Percentiles rank a stretch among this genome's conserved stretches.
These are phyloP conservation scores for Daktulosphaira vitifoliae DNA, from an alignment of 1,140 invertebrate species.

Conservation along the genomic window DNA sequence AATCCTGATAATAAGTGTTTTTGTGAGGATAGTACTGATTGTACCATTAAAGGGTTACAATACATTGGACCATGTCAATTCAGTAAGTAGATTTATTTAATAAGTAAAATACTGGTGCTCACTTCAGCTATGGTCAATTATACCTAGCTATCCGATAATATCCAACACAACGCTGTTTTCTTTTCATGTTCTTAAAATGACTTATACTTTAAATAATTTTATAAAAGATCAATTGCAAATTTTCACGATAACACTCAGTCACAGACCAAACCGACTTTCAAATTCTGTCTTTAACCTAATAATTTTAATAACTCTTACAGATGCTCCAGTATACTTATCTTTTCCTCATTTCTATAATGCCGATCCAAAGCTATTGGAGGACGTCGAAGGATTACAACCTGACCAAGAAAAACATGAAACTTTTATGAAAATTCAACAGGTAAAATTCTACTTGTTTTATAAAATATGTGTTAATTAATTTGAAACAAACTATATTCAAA, in stretches of 20 bases:
- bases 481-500: too few species aligned
- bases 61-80: constrained; percentile 80
- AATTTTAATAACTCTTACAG: too few species aligned
- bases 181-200: not conserved
- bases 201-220: not conserved
- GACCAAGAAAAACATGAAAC: constrained; percentile 61
- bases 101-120: too few species aligned
- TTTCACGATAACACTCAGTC: too few species aligned
- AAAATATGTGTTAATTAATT: too few species aligned
- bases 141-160: too few species aligned
- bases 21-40: constrained; percentile 58
- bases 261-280: too few species aligned
- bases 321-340: constrained; percentile 75
- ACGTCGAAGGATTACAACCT: constrained; percentile 65
- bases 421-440: constrained; percentile 79
- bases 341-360: constrained; percentile 83
- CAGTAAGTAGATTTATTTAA: constrained; percentile 48
- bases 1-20: constrained; percentile 72
- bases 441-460: too few species aligned
- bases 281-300: too few species aligned
- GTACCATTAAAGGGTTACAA: constrained; percentile 65
- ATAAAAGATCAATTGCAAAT: not conserved
- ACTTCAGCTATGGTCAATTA: too few species aligned
- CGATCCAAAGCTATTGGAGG: constrained; percentile 59
- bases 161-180: not conserved